phyloP scores from a whole-genome alignment of 1,140 invertebrate species.

The Meteorus sp. region DNA sequence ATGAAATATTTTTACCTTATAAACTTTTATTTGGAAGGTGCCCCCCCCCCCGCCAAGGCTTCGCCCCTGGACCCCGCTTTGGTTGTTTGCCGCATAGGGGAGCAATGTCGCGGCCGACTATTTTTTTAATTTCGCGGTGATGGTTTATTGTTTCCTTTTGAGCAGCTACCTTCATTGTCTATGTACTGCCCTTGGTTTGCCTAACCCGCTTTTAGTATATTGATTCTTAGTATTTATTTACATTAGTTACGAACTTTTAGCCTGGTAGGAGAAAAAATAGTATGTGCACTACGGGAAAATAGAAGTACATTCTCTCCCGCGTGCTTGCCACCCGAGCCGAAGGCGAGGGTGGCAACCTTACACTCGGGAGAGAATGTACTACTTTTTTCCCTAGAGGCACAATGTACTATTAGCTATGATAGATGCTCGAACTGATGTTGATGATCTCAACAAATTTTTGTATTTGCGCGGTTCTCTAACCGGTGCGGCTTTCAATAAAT shows the following conservation, averaged over 20 bases:
- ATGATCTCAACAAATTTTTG: slow-evolving; percentile 30
- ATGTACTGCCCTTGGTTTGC: neutral
- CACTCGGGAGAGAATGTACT: neutral
- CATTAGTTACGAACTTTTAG: neutral
- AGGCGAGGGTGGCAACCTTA: neutral
- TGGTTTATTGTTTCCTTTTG: neutral
- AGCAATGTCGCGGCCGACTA: too few species aligned
- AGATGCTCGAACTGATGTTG: slow-evolving; percentile 27
- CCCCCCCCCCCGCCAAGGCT: too few species aligned
- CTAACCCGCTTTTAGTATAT: neutral
- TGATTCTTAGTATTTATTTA: neutral
- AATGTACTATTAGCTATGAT: too few species aligned
- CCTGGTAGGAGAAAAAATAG: neutral
- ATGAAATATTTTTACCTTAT: too few species aligned
- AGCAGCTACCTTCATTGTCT: neutral
- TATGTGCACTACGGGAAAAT: neutral
- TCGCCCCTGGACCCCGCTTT: neutral
- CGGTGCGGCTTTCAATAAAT: slow-evolving; percentile 28
- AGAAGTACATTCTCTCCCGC: neutral
- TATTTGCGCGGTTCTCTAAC: slow-evolving; percentile 27
- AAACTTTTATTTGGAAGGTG: too few species aligned
- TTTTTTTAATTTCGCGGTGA: too few species aligned
- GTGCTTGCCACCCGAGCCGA: neutral
- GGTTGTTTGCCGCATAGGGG: too few species aligned
- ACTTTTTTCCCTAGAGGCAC: neutral